Conservation (phyloP, 2,113 vertebrate genomes). For the Colossoma macropomum region DNA sequence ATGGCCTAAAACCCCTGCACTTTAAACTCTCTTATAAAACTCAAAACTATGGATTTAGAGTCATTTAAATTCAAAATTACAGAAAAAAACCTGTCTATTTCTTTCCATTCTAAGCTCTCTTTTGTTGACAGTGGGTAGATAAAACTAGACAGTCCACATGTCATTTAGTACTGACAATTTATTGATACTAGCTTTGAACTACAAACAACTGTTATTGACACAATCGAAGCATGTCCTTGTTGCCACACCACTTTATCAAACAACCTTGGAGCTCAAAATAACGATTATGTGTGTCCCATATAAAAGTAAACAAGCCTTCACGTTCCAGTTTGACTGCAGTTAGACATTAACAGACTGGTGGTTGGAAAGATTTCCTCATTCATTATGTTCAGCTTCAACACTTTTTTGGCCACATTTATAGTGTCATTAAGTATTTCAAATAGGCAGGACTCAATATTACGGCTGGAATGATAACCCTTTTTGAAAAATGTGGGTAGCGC, state of each 20-base stretch:
- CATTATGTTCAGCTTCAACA: neutral
- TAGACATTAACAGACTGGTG: constrained; percentile 15
- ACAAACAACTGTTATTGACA: constrained; percentile 30
- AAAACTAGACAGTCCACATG: too few species aligned
- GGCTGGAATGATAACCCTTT: too few species aligned
- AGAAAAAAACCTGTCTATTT: too few species aligned
- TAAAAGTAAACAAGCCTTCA: neutral
- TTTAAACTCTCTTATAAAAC: neutral
- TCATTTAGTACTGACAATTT: neutral
- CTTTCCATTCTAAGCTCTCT: neutral
- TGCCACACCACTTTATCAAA: constrained; percentile 46
- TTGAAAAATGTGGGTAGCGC: too few species aligned
- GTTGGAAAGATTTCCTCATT: neutral
- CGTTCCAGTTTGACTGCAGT: neutral
- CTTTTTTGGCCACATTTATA: neutral
- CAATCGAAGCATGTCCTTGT: constrained; percentile 18
- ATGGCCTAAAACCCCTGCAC: neutral
- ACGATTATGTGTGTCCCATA: neutral
- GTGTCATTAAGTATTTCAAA: neutral
- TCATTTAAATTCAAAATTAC: neutral
- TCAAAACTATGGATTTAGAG: neutral
- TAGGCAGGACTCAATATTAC: neutral
- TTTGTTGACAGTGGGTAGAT: neutral
- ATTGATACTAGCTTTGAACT: neutral
- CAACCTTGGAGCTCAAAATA: constrained; percentile 23